Percentiles rank a stretch among this genome's conserved stretches.
Evolutionary conservation across 2,888 invertebrate genomes (phyloP).

Genomic region (Eupsilia transversa): DNA sequence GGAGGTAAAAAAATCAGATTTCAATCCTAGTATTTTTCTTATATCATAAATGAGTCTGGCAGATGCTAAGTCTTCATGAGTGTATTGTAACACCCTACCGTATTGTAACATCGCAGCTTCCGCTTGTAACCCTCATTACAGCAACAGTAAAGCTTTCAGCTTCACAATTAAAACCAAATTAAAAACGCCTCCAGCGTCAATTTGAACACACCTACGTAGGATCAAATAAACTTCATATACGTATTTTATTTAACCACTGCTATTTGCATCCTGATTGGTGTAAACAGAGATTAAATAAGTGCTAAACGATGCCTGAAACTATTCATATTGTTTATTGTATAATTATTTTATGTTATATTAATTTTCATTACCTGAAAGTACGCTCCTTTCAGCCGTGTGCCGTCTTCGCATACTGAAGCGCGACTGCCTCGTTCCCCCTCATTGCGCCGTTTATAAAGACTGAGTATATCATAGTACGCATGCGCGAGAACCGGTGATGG

Average conservation of each 20-base stretch:
- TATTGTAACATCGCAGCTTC: not conserved
- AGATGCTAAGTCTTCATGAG: not conserved
- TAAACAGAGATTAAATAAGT: not conserved
- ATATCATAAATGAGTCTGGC: too few species aligned
- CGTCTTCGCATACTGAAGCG: not conserved
- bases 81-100: not conserved
- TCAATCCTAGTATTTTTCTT: not conserved
- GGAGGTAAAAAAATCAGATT: not conserved
- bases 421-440: conserved; percentile 38
- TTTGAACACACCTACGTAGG: not conserved
- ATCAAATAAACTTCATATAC: not conserved
- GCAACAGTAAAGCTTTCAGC: conserved; percentile 40
- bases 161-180: conserved; percentile 56
- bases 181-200: conserved; percentile 14
- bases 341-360: not conserved
- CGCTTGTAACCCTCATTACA: conserved; percentile 22
- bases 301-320: not conserved
- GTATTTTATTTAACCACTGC: not conserved
- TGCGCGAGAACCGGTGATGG: conserved; percentile 74
- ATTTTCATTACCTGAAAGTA: not conserved
- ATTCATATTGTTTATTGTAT: not conserved
- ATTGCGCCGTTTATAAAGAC: conserved; percentile 51
- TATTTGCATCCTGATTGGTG: not conserved
- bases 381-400: not conserved
- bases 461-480: conserved; percentile 67